A percentile compares a stretch with the other conserved stretches of the same genome.
These are phyloP conservation scores for Artibeus jamaicensis DNA, from an alignment of 2,797 vertebrate genomes.

Conservation along the genomic window DNA sequence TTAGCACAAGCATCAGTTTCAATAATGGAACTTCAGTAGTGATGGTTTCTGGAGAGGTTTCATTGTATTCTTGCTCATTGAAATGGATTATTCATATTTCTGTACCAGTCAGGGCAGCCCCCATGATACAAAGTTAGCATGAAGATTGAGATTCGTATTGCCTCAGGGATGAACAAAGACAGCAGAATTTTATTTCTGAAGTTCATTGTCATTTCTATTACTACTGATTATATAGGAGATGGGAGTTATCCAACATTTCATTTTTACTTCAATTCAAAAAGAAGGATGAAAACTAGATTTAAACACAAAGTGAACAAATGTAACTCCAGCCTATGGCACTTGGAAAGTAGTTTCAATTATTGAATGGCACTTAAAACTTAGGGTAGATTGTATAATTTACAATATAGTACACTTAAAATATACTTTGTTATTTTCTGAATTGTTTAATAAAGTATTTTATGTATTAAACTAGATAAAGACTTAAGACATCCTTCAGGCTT, in stretches of 20 bases:
- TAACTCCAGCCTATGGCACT: background rate
- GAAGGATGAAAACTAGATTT: background rate
- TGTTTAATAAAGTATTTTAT: background rate
- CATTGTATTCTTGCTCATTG: background rate
- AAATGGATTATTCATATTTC: background rate
- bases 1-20: background rate
- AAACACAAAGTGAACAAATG: background rate
- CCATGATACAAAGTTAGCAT: background rate
- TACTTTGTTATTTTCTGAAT: background rate
- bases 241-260: background rate
- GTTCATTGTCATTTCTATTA: background rate
- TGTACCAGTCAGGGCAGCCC: background rate
- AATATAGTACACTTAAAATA: background rate
- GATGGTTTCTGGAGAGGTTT: background rate
- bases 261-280: background rate
- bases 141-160: background rate
- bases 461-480: background rate
- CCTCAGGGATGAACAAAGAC: background rate
- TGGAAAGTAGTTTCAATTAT: background rate
- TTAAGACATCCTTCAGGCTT: background rate
- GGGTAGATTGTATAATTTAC: background rate
- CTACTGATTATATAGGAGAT: background rate
- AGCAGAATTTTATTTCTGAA: background rate
- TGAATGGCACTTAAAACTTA: background rate
- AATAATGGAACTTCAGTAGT: background rate